Conservation (phyloP, 2,888 invertebrate genomes). For the Aleiodes alternator region DNA sequence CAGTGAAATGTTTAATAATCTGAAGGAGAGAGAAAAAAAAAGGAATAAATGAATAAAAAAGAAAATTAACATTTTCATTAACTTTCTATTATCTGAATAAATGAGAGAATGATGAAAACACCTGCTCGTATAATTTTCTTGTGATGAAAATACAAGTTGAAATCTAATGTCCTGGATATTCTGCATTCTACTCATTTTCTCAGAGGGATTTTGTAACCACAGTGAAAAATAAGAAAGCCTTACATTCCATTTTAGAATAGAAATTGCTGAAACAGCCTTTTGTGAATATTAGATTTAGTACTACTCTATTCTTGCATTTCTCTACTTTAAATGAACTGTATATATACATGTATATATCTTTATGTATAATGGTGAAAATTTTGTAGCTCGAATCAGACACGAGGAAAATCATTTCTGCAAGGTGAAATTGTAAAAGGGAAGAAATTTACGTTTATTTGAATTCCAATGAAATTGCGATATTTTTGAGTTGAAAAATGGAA, state of each 20-base stretch:
- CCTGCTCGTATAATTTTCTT: conserved; percentile 14
- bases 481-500: background rate
- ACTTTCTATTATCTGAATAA: conserved; percentile 25
- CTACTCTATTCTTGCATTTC: conserved; percentile 18
- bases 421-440: background rate
- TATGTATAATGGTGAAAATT: conserved; percentile 1
- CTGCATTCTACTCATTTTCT: conserved; percentile 29
- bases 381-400: background rate
- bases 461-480: background rate
- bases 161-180: background rate
- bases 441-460: conserved; percentile 1
- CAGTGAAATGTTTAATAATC: background rate
- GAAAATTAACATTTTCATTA: conserved; percentile 25
- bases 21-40: background rate
- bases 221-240: background rate
- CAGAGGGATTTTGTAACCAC: background rate
- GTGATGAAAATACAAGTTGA: conserved; percentile 25
- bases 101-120: conserved; percentile 19
- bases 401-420: background rate
- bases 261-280: conserved; percentile 25
- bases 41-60: conserved; percentile 4
- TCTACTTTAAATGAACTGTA: background rate
- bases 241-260: conserved; percentile 14
- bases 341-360: background rate
- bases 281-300: conserved; percentile 21